These are phyloP conservation scores for Ferrisia virgata DNA, from an alignment of 2,888 invertebrate species.

Conservation along the genomic window DNA sequence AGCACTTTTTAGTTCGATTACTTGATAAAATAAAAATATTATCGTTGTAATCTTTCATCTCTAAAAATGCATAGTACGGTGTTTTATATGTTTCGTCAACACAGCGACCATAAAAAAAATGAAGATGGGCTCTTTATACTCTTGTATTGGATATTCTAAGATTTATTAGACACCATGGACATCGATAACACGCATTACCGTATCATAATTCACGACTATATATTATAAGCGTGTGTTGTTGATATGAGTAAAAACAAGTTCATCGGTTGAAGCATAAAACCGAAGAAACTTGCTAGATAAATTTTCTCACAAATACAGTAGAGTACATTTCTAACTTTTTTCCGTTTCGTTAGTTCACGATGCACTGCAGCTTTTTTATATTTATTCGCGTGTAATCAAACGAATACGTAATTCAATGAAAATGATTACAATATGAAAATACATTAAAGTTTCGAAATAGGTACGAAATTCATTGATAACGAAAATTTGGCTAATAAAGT, in stretches of 20 bases:
- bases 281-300: neutral
- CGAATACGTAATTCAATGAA: neutral
- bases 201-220: neutral
- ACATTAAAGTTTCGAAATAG: neutral
- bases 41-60: too few species aligned
- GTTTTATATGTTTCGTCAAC: too few species aligned
- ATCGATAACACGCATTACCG: neutral
- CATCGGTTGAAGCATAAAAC: neutral
- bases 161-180: slow-evolving; percentile 10
- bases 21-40: too few species aligned
- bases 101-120: too few species aligned
- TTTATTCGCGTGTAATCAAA: neutral
- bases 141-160: neutral
- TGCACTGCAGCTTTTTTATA: neutral
- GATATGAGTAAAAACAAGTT: neutral
- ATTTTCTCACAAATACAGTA: neutral
- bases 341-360: neutral
- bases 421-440: neutral
- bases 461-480: neutral
- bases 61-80: too few species aligned
- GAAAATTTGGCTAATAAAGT: too few species aligned
- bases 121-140: neutral
- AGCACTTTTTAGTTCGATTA: too few species aligned
- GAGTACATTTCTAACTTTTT: neutral
- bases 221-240: neutral